Base-by-base conservation (phyloP, 2,797 vertebrate species). In the Periparus ater region DNA sequence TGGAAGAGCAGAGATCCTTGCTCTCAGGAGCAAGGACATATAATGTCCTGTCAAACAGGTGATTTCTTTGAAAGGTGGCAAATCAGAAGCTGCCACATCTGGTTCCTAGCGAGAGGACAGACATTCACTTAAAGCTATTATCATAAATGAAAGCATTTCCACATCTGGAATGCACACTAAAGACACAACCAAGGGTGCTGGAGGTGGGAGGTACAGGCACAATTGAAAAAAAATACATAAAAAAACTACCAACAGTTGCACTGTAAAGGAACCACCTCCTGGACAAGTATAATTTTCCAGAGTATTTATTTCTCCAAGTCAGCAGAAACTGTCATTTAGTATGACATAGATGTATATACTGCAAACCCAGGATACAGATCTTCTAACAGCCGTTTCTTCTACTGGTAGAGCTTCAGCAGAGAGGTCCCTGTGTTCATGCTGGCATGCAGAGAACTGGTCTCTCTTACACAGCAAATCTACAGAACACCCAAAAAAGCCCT, bases 401-500 rank as follows among this genome's bases (percentile, higher is more conserved):
- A 3, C 26, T n/a, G 42, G 38, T 4, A 38, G 61, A 60, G 44
- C 45, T 57, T 21, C 29, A 66, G 44, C 62, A 80, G 74, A 74
- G 6, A 55, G 13, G 29, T n/a, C 19, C 26, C 13, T 51, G 34
- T 63, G 47, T 7, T 81, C 26, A 18, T 22, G 26, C 23, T 19
- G 25, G 19, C 12, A 29, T 3, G 17, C 29, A 84, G 19, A 61
- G 40, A 86, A 60, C 5, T 32, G 9, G 4, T 40, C 55, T 60
- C 26, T 63, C 42, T 63, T 10, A 47, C 16, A 50, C 14, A 51
- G 44, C 23, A 68, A 11, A 78, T 22, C 14, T 23, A 60, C 17
- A 65, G 17, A 76, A 63, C 4, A 63, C 9, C 14, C 7, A 3
- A n/a, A 48, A 2, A 0, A 1, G 2, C 6, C 2, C 13, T 9